phyloP scores from a whole-genome alignment of 1,140 invertebrate genomes.

The Steinernema feltiae region DNA sequence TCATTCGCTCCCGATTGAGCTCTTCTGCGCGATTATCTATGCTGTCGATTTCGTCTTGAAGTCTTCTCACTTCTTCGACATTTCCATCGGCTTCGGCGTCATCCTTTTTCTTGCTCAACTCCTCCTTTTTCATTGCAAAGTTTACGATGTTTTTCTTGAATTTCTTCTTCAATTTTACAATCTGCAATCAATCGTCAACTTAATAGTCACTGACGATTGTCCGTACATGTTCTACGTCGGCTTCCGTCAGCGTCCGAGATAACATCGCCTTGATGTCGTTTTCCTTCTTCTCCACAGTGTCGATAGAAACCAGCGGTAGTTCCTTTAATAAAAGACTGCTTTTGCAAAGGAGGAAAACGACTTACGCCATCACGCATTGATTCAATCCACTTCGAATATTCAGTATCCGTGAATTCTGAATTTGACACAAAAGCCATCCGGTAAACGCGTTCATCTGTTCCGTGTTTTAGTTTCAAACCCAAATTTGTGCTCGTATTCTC shows the following conservation, averaged over 20 bases:
- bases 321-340: slow-evolving; percentile 63
- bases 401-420: slow-evolving; percentile 80
- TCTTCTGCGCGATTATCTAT: background rate
- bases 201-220: background rate
- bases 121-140: slow-evolving; percentile 91
- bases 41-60: background rate
- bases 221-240: slow-evolving; percentile 69
- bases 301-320: slow-evolving; percentile 73
- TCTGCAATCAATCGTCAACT: slow-evolving; percentile 63
- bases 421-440: slow-evolving; percentile 95
- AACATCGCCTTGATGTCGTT: slow-evolving; percentile 80
- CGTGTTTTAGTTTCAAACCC: slow-evolving; percentile 66
- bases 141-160: slow-evolving; percentile 88
- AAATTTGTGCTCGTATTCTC: slow-evolving; percentile 76
- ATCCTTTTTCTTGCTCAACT: slow-evolving; percentile 79
- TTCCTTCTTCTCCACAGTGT: slow-evolving; percentile 76
- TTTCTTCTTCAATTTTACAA: slow-evolving; percentile 81
- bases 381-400: slow-evolving; percentile 87
- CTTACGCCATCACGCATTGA: slow-evolving; percentile 64
- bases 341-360: background rate
- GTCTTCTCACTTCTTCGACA: background rate
- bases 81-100: slow-evolving; percentile 7
- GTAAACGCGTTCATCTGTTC: slow-evolving; percentile 82
- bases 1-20: background rate
- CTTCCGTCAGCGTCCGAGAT: slow-evolving; percentile 80